Evolutionary conservation across 2,113 vertebrate species (phyloP).

Genomic region (Oophaga pumilio): DNA sequence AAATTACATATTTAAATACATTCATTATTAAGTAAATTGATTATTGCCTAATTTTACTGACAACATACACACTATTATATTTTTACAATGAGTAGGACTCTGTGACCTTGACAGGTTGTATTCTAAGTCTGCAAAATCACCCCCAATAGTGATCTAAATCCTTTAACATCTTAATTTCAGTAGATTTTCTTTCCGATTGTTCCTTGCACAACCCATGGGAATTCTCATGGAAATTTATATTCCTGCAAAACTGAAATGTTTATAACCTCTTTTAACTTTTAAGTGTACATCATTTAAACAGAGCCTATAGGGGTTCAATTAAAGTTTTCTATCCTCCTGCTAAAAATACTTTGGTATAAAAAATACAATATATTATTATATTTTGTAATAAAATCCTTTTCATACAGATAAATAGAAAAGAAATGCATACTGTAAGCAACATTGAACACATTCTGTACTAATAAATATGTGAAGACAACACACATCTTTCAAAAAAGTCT

Average conservation of each 20-base stretch:
- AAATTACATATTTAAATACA: not conserved
- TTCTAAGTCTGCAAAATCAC: not conserved
- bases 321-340: not conserved
- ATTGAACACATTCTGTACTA: not conserved
- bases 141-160: slow-evolving; percentile 16
- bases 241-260: slow-evolving; percentile 21
- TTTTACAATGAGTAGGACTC: not conserved
- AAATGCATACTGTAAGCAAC: not conserved
- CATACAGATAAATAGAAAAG: not conserved
- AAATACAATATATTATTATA: not conserved
- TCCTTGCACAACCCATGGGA: slow-evolving; percentile 12
- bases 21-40: not conserved
- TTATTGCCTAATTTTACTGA: not conserved
- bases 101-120: slow-evolving; percentile 20
- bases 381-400: not conserved
- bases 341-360: not conserved
- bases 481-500: not conserved
- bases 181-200: slow-evolving; percentile 22
- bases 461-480: not conserved
- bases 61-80: not conserved
- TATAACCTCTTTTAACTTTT: slow-evolving; percentile 35
- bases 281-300: slow-evolving; percentile 39
- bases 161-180: slow-evolving; percentile 8
- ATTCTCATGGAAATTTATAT: not conserved
- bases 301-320: slow-evolving; percentile 18